Evolutionary conservation across 1,140 invertebrate species (phyloP), one percentile per base, ranked within the genome.

Genomic region (Hylaeus volcanicus): DNA sequence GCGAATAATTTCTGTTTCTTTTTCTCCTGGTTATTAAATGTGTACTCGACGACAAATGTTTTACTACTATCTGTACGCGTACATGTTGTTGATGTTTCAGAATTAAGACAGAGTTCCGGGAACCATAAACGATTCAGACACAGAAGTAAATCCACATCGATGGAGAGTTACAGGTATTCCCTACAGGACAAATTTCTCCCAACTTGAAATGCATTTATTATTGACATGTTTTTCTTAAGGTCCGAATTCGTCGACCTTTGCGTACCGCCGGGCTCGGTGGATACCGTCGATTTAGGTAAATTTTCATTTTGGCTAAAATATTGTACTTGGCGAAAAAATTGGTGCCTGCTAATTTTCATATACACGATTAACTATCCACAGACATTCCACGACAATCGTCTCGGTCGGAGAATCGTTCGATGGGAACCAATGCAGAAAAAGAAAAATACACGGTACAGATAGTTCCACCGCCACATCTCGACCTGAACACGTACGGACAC

Each of bases 401-500:
- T n/a, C 0, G 26, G 3, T 6, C 37, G 11, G 51, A 72, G 0
- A 64, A 83, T 26, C 58, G 26, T 53, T 45, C 53, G 9, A 53
- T 65, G 51, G 56, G 15, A 0, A 15, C 12, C 3, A 39, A 15
- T 69, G 43, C 56, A 66, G 81, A 88, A 69, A 88, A 89, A 70
- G 83, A 85, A 37, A 86, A 86, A 66, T 88, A 89, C 73, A 73
- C 87, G 58, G 85, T 73, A 15, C 58, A 90, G 71, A 80, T 89
- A 65, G 64, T 86, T 65, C 81, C 88, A 12, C 72, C 90, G 14
- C 73, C 89, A 5, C 90, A 95, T 89, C 95, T 96, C 87, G 94
- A 95, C 51, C 90, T 96, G 11, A 96, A 95, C 58, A 94, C 94
- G 43, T 96, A 96, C 80, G 96, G 96, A 43, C 95, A 96, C 85